Percentiles rank a stretch among this genome's conserved stretches.
phyloP scores from a whole-genome alignment of 2,113 vertebrate genomes.

The Aphyosemion australe region DNA sequence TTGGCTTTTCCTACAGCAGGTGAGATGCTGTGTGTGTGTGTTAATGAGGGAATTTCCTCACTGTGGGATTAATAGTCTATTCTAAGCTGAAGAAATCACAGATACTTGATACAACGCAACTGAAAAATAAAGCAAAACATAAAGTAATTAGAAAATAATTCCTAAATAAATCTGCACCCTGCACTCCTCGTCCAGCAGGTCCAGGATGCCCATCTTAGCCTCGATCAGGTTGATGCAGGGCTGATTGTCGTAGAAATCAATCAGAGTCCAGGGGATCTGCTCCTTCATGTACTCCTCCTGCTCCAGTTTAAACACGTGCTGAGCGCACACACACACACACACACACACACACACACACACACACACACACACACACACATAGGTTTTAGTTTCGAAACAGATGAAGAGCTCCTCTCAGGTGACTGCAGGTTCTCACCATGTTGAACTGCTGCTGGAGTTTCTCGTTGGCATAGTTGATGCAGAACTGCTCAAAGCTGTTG shows the following conservation, averaged over 20 bases:
- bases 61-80: too few species aligned
- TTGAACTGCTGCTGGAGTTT: constrained; percentile 99
- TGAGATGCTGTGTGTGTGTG: too few species aligned
- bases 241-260: constrained; percentile 99
- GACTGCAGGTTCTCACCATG: constrained; percentile 81
- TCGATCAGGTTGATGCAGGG: constrained; percentile 99
- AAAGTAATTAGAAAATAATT: not conserved
- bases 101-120: too few species aligned
- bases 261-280: constrained; percentile 98
- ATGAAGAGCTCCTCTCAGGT: not conserved
- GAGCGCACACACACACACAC: constrained; percentile 12
- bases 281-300: constrained; percentile 99
- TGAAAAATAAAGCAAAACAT: too few species aligned
- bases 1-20: too few species aligned
- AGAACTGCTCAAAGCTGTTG: constrained; percentile 99
- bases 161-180: constrained; percentile 77
- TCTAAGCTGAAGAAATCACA: too few species aligned
- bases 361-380: not conserved
- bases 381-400: not conserved
- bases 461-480: constrained; percentile 99
- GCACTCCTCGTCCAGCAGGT: constrained; percentile 97
- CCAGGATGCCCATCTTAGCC: constrained; percentile 94
- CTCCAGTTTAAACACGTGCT: constrained; percentile 99
- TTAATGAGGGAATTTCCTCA: too few species aligned
- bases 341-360: constrained; percentile 1